Evolutionary conservation across 2,797 vertebrate genomes (phyloP).

Genomic region (Diplodus sargus): DNA sequence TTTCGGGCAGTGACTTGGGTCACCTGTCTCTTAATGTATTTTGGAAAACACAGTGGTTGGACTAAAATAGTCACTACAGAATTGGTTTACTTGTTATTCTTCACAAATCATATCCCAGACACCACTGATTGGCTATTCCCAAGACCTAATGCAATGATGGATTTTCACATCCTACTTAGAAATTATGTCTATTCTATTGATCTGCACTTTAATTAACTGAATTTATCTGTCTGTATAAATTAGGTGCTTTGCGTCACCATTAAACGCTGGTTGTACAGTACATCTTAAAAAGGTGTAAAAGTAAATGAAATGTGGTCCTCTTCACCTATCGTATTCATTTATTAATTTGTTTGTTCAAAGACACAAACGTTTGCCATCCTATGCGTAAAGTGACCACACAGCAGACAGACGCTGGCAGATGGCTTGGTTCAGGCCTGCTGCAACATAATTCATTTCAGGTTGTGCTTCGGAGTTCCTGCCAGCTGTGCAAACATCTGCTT

Average conservation of each 20-base stretch:
- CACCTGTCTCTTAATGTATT: conserved; percentile 11
- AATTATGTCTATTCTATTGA: neutral
- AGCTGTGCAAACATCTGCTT: conserved; percentile 37
- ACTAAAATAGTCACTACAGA: conserved; percentile 16
- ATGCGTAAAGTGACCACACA: neutral
- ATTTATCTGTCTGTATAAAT: conserved; percentile 13
- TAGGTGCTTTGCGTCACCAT: neutral
- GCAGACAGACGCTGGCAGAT: neutral
- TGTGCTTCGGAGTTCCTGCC: neutral
- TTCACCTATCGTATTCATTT: no score
- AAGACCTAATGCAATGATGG: conserved; percentile 11
- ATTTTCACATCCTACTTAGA: neutral
- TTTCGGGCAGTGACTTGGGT: conserved; percentile 11
- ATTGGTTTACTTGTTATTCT: conserved; percentile 22
- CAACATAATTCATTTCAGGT: conserved; percentile 7
- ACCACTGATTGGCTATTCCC: conserved; percentile 9
- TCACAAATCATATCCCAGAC: conserved; percentile 22
- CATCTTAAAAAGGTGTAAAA: neutral
- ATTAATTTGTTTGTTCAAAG: neutral
- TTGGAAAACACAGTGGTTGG: conserved; percentile 9
- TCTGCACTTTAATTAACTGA: conserved; percentile 13
- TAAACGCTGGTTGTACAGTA: neutral
- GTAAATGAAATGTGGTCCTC: no score
- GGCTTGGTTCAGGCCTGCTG: neutral
- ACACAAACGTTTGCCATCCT: neutral